phyloP scores from a whole-genome alignment of 2,888 invertebrate genomes.

The Pandemis cinnamomeana region DNA sequence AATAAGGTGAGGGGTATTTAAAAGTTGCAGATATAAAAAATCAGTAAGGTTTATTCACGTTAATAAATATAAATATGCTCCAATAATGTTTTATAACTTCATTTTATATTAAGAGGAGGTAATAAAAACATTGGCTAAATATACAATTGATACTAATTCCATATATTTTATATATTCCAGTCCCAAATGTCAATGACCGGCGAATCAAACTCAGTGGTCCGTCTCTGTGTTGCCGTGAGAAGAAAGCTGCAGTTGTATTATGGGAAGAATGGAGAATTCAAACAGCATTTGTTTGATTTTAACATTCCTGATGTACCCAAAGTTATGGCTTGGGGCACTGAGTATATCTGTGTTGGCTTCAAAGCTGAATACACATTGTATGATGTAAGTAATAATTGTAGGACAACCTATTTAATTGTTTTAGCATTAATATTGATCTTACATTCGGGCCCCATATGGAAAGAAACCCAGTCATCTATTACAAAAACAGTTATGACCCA shows the following conservation, averaged over 20 bases:
- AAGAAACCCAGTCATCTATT: too few relatives aligned
- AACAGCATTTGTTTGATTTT: constrained; percentile 89
- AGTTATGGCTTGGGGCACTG: constrained; percentile 92
- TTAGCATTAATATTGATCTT: too few relatives aligned
- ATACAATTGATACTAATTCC: not conserved
- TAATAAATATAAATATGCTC: not conserved
- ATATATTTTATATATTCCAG: constrained; percentile 53
- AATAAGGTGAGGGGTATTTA: constrained; percentile 80
- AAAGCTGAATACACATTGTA: constrained; percentile 92
- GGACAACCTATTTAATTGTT: too few relatives aligned
- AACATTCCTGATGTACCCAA: constrained; percentile 92
- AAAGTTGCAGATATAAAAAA: too few relatives aligned
- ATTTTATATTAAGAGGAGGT: too few relatives aligned
- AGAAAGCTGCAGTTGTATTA: constrained; percentile 93
- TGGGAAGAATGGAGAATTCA: constrained; percentile 94
- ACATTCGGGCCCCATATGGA: too few relatives aligned
- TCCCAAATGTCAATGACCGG: constrained; percentile 85
- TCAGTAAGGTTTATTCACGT: not conserved
- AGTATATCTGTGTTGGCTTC: constrained; percentile 94
- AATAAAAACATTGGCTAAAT: too few relatives aligned
- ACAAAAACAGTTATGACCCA: too few relatives aligned
- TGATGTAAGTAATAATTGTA: constrained; percentile 84
- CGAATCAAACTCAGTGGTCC: constrained; percentile 89
- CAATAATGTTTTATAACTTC: too few relatives aligned
- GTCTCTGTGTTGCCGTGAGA: constrained; percentile 94